Evolutionary conservation across 2,113 vertebrate species (phyloP).

Genomic region (Paralichthys olivaceus): DNA sequence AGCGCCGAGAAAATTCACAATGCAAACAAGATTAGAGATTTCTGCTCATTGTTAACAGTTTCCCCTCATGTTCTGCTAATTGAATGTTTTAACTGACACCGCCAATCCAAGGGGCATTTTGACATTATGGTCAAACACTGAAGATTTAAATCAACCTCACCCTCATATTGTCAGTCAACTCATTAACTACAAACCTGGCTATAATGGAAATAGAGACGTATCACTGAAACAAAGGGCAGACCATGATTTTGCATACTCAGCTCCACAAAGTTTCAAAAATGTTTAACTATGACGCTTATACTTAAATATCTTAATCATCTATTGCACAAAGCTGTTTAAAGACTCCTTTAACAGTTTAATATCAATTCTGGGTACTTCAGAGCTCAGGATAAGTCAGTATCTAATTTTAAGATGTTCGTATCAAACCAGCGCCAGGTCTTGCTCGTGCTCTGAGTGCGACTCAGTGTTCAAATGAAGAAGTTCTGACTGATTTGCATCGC

Average conservation of each 20-base stretch:
- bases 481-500: not conserved
- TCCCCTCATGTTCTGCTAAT: conserved; percentile 12
- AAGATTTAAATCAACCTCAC: too few relatives aligned
- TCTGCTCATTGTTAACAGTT: conserved; percentile 53
- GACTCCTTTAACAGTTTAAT: too few relatives aligned
- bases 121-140: conserved; percentile 8
- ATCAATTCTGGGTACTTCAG: too few relatives aligned
- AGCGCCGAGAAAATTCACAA: conserved; percentile 51
- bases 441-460: too few relatives aligned
- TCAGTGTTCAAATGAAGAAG: not conserved
- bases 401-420: too few relatives aligned
- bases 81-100: not conserved
- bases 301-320: too few relatives aligned
- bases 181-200: not conserved
- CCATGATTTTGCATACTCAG: too few relatives aligned
- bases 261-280: too few relatives aligned
- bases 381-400: too few relatives aligned
- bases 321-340: too few relatives aligned
- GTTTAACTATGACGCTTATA: too few relatives aligned
- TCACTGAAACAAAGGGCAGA: not conserved
- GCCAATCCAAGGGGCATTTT: conserved; percentile 1
- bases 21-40: conserved; percentile 45
- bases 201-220: not conserved
- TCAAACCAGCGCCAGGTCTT: not conserved
- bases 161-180: not conserved